Base-by-base conservation (phyloP, 1,140 invertebrate genomes). In the Agrypnia vestita region DNA sequence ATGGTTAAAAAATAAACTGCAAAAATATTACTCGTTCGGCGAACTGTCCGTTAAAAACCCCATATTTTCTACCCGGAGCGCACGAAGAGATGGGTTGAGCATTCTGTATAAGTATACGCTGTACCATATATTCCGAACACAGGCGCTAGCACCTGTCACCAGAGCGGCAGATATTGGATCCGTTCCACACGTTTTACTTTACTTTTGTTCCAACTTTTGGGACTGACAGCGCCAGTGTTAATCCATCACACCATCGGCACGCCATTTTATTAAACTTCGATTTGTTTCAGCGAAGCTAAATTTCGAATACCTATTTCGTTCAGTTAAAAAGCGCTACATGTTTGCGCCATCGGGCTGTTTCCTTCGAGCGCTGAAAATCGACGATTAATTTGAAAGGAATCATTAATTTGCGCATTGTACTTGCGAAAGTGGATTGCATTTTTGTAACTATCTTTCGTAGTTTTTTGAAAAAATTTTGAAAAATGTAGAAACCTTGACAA, bases 151-250 rank as follows among this genome's bases (percentile, higher is more conserved):
- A 76, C 75, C 75, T 76, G 75, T 67, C 75, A 76, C 75, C 75
- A 71, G 69, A 12, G 44, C 55, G 46, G 55, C 73, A 61, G 73
- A 76, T 76, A 76, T 76, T 76, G 59, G 75, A 76, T 76, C 61
- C 59, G 59, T 49, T 76, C 44, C 55, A 44, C 73, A 73, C 71
- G 71, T 73, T 73, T 73, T 55, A 19, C 73, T 76, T 49, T 62
- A 51, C 61, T 76, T 76, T 76, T 55, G 59, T 76, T 76, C 44
- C 59, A 76, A 67, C 75, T 76, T 76, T 76, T 6, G 64, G 25
- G 49, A 56, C 35, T 73, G 53, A n/a, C 71, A 55, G 75, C 44
- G 59, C 47, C n/a, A n/a, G 53, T 67, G 59, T 76, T 76, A 76
- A 76, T 76, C 75, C 59, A 53, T 76, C 75, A 76, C 55, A 67